Evolutionary conservation across 2,888 invertebrate species (phyloP).

Genomic region (Rosalia funebris): DNA sequence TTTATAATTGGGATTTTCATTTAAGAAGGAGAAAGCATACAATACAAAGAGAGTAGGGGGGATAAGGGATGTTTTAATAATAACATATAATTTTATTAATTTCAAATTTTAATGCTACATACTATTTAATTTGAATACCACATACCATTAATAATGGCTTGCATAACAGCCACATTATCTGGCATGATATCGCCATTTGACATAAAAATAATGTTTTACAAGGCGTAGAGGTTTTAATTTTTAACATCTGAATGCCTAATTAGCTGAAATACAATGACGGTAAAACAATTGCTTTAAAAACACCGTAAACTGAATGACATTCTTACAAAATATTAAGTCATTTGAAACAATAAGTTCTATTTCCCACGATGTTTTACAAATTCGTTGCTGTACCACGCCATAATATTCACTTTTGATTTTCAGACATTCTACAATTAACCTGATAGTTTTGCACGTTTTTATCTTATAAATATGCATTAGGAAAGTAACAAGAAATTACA

Average conservation of each 20-base stretch:
- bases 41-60: no score
- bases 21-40: no score
- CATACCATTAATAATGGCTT: no score
- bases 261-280: slow-evolving; percentile 5
- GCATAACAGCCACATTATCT: neutral
- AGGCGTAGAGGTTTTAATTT: neutral
- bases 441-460: slow-evolving; percentile 4
- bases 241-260: slow-evolving; percentile 2
- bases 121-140: no score
- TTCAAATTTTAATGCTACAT: no score
- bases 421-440: neutral
- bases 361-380: slow-evolving; percentile 44
- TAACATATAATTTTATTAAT: no score
- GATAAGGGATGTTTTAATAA: no score
- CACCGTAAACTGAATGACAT: slow-evolving; percentile 32
- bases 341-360: slow-evolving; percentile 38
- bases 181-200: neutral
- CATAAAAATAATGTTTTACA: neutral
- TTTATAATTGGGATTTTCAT: no score
- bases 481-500: slow-evolving; percentile 1
- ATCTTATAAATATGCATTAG: slow-evolving; percentile 10
- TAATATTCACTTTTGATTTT: slow-evolving; percentile 20
- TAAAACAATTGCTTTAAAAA: slow-evolving; percentile 21
- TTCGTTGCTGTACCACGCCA: slow-evolving; percentile 19
- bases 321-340: slow-evolving; percentile 49